phyloP scores from a whole-genome alignment of 2,888 invertebrate species.

The Cinara cedri region DNA sequence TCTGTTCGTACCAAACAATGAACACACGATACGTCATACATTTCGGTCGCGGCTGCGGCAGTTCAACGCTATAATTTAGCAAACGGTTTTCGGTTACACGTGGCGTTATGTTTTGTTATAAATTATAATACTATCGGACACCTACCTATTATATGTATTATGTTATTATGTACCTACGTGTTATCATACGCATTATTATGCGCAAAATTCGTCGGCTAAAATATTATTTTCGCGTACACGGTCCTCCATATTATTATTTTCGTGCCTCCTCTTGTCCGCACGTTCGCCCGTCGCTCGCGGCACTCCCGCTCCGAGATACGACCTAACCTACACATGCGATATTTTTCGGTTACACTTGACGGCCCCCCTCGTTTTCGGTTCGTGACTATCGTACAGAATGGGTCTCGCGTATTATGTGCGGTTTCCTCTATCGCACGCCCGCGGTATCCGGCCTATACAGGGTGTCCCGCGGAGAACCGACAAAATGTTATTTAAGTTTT shows the following conservation, averaged over 20 bases:
- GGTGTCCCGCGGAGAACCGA: no score
- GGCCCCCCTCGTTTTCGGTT: slow-evolving; percentile 1
- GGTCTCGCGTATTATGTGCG: neutral
- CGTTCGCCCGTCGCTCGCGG: no score
- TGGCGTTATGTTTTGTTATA: no score
- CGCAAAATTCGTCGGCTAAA: neutral
- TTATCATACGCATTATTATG: no score
- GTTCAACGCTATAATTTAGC: no score
- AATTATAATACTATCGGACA: no score
- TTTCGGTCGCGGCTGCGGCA: no score
- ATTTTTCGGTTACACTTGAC: slow-evolving; percentile 19
- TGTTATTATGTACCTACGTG: neutral
- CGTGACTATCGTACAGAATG: neutral
- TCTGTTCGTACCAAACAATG: no score
- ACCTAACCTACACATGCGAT: neutral
- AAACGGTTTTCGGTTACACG: no score
- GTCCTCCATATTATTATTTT: neutral
- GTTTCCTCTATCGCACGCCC: slow-evolving; percentile 32
- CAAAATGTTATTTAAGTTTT: no score
- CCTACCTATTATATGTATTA: neutral
- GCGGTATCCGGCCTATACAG: neutral
- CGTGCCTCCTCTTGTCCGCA: neutral
- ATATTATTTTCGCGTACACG: neutral
- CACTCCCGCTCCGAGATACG: no score
- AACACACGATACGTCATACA: no score